Conservation (phyloP, 2,888 invertebrate genomes). For the Hemistola chrysoprasaria region DNA sequence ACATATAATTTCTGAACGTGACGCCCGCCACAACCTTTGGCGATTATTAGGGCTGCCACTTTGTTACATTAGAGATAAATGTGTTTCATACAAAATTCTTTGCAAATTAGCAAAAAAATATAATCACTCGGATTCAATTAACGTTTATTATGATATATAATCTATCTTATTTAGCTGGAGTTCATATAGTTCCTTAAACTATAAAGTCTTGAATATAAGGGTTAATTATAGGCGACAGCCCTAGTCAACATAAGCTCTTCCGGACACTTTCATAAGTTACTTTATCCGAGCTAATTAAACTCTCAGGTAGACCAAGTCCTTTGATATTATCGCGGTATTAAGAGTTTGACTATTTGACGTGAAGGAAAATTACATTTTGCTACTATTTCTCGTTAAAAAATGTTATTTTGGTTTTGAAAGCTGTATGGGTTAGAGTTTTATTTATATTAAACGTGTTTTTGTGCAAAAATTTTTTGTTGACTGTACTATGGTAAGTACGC, state of each 20-base stretch:
- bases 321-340: conserved; percentile 20
- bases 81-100: no score
- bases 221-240: conserved; percentile 7
- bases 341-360: conserved; percentile 21
- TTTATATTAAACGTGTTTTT: no score
- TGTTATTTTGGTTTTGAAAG: no score
- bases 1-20: conserved; percentile 28
- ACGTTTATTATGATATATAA: no score
- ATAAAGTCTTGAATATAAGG: no score
- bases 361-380: conserved; percentile 6
- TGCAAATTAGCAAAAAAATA: no score
- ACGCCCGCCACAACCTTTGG: conserved; percentile 12
- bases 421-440: no score
- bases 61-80: no score
- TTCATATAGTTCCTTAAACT: no score
- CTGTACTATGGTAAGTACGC: conserved; percentile 11
- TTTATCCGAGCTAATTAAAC: conserved; percentile 25
- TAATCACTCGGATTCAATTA: no score
- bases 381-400: conserved; percentile 1
- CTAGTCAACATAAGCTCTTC: conserved; percentile 9
- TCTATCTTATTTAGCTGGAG: no score
- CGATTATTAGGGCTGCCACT: conserved; percentile 11
- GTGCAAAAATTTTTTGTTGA: conserved; percentile 2
- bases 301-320: conserved; percentile 18
- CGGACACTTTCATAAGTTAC: conserved; percentile 18